Evolutionary conservation across 2,113 vertebrate species (phyloP).

Genomic region (Leptobrachium leishanense): DNA sequence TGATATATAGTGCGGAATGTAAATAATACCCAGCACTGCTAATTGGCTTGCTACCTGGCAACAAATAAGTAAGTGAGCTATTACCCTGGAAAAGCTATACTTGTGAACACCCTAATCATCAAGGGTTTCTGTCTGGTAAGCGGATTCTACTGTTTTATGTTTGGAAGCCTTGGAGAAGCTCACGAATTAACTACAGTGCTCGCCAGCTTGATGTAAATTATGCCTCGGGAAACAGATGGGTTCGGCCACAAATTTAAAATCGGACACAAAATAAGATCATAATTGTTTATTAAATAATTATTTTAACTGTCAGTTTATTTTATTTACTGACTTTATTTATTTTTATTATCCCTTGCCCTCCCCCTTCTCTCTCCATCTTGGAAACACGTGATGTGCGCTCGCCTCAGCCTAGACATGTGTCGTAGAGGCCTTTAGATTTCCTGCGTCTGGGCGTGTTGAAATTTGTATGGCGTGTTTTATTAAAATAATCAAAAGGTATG

Average conservation of each 20-base stretch:
- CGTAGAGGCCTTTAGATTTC: no score
- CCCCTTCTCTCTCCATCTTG: no score
- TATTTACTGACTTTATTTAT: neutral
- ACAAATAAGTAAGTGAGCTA: constrained; percentile 72
- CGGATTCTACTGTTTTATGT: constrained; percentile 56
- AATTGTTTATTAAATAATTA: constrained; percentile 11
- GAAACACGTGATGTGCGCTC: no score
- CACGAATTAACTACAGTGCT: constrained; percentile 47
- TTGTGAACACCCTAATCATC: constrained; percentile 64
- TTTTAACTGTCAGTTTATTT: neutral
- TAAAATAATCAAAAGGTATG: no score
- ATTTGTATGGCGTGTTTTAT: no score
- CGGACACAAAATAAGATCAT: constrained; percentile 9
- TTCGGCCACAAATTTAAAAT: neutral
- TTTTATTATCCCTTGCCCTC: neutral
- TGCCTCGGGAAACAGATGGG: neutral
- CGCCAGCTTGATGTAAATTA: constrained; percentile 18
- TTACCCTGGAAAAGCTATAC: constrained; percentile 57
- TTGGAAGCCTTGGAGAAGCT: constrained; percentile 37
- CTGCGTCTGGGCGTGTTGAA: no score
- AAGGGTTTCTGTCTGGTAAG: constrained; percentile 64
- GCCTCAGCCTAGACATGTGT: no score
- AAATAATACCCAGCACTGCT: constrained; percentile 86
- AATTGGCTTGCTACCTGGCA: constrained; percentile 82
- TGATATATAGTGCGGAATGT: constrained; percentile 91